Base-by-base conservation (phyloP, 2,113 vertebrate genomes). In the Ancistrus triradiatus region DNA sequence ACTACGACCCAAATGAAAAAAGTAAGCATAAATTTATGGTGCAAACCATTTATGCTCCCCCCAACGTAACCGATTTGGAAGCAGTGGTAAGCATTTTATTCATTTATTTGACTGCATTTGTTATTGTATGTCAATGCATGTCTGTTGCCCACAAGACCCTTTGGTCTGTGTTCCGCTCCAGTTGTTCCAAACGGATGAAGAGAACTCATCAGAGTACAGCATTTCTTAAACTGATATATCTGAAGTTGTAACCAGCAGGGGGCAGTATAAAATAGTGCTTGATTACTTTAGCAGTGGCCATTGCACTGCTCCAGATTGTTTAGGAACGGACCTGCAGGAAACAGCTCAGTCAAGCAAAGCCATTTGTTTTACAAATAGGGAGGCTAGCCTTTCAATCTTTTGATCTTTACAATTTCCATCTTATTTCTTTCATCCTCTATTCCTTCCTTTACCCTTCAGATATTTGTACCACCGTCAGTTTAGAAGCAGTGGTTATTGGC, bases 1-100 rank as follows among this genome's bases (percentile, higher is more conserved):
- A 94, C 60, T 93, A 94, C 66, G 92, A 94, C 74, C 91, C 92
- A 47, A 94, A 91, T 77, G 92, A 94, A 81, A 93, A 94, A 81
- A 94, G 91, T 83, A 93, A 93, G 86, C 91, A 94, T 77, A 94
- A 94, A 82, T 94, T 94, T 66, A 94, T 94, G 92, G 92, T 94
- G 82, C 92, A 94, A 84, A 91, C 91, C 68, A 91, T 92, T 78
- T 91, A 90, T 82, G 92, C 89, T 31, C 91, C 92, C 70, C 60
- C 87, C 79, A 86, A 87, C 74, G 83, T 82, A 77, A 76, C 88
- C 77, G 92, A 94, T 84, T 89, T 93, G 86, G 92, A 94, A 69
- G 88, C 85, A 62, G 87, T 94, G 91, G 92, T 94, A 84, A 89
- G 89, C 84, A 59, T 9, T 53, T 27, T 17, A 27, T 35, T 24